Evolutionary conservation across 2,888 invertebrate species (phyloP).

Genomic region (Drosophila greeni): DNA sequence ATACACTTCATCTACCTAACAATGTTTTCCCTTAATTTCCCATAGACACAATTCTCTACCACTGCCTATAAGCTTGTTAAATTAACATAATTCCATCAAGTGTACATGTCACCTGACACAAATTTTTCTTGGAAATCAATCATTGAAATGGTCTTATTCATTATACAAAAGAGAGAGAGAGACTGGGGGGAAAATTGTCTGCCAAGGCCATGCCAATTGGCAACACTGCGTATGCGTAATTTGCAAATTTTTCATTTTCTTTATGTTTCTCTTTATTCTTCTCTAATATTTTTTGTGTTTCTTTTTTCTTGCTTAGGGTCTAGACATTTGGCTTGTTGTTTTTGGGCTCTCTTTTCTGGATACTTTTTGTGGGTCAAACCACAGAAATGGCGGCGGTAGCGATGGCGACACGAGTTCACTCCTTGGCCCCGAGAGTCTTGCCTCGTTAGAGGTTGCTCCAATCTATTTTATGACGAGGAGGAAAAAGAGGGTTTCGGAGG

Average conservation of each 20-base stretch:
- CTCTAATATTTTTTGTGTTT: not conserved
- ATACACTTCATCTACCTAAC: not conserved
- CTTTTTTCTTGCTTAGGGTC: conserved; percentile 22
- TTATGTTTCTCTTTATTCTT: not conserved
- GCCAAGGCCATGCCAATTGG: conserved; percentile 23
- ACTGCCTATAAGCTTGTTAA: conserved; percentile 1
- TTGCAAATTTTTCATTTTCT: conserved; percentile 27
- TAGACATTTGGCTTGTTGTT: conserved; percentile 43
- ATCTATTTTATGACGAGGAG: conserved; percentile 59
- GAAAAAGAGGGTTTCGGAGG: not conserved
- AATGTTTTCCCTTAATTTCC: not conserved
- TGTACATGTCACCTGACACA: conserved; percentile 18
- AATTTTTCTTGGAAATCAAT: conserved; percentile 9
- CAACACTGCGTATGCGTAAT: conserved; percentile 56
- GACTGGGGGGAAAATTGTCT: not conserved
- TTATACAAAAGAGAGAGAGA: conserved; percentile 1
- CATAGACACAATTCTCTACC: not conserved
- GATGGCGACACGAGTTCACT: conserved; percentile 46
- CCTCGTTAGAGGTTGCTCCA: conserved; percentile 35
- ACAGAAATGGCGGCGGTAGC: conserved; percentile 53
- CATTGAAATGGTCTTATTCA: conserved; percentile 16
- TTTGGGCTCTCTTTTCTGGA: conserved; percentile 35
- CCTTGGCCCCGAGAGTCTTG: conserved; percentile 13
- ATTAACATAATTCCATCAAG: conserved; percentile 23
- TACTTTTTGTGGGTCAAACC: conserved; percentile 66